Base-by-base conservation (phyloP, 2,797 vertebrate genomes). In the Chloroceryle amazona region DNA sequence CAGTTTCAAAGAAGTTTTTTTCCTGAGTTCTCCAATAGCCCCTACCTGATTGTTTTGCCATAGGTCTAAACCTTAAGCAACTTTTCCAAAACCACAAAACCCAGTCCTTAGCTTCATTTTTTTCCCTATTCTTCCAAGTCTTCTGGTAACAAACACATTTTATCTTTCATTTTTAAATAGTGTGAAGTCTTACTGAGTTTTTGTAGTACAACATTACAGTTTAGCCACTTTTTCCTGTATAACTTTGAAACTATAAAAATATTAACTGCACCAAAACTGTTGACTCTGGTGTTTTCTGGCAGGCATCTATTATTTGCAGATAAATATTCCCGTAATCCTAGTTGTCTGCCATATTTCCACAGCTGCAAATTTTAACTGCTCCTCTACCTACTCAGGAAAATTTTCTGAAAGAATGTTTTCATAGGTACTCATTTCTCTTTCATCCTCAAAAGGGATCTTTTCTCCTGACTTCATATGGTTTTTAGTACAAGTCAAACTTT, bases 41-140 rank as follows among this genome's bases (percentile, higher is more conserved):
- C 65, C 35, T 78, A n/a, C n/a, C 73, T 88, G 91, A 85, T 55
- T 76, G 57, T 76, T 92, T 88, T 94, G 72, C 63, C 94, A 94
- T 42, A 85, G 44, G 33, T 87, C 52, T 89, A 91, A 92, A 62
- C 31, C 46, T 35, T 54, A 75, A 80, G 39, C 6, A 82, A 58
- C 8, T 60, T 89, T 84, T 82, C 60, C 82, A 31, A 91, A 92
- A 66, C 44, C 0, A 0, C 47, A 54, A 49, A 91, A 61, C 9
- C 37, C 37, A 42, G 61, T 71, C 22, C 18, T 65, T 6, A 1
- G 13, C 13, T 47, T 82, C 19, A 3, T 26, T 81, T 86, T 86
- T 86, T 58, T 28, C 15, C 21, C 25, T n/a, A 15, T 79, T 80
- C 9, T 87, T 13, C 33, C 41, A 72, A 92, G 22, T 35, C 2